Evolutionary conservation across 2,888 invertebrate genomes (phyloP).

Genomic region (Minunthozetes semirufus): DNA sequence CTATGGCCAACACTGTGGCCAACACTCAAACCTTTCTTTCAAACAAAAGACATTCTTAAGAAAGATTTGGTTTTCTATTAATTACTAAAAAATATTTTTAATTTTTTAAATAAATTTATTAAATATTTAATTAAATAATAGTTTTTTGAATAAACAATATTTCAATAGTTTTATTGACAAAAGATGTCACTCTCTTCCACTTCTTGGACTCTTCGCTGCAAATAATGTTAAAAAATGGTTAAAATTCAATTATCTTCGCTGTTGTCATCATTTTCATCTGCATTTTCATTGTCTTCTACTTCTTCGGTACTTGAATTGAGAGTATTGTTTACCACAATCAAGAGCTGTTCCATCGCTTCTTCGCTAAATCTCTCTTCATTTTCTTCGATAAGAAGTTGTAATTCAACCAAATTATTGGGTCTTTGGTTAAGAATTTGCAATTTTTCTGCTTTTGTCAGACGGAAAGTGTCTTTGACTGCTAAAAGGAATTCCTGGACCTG

Average conservation of each 20-base stretch:
- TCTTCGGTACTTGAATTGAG: not conserved
- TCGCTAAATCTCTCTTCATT: constrained; percentile 36
- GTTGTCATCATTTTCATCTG: not conserved
- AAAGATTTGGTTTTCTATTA: not conserved
- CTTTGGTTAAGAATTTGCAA: constrained; percentile 35
- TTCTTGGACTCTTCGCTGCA: too few relatives aligned
- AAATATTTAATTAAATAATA: too few relatives aligned
- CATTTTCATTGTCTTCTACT: not conserved
- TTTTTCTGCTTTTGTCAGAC: constrained; percentile 36
- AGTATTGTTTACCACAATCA: constrained; percentile 19
- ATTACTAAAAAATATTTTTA: not conserved
- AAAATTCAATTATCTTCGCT: not conserved
- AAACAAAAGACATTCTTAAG: too few relatives aligned
- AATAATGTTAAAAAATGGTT: too few relatives aligned
- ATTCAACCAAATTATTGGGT: constrained; percentile 28
- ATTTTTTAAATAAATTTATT: too few relatives aligned
- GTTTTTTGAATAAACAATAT: too few relatives aligned
- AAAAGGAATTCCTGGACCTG: constrained; percentile 2
- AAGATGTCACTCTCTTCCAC: too few relatives aligned
- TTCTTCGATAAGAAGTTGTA: constrained; percentile 35
- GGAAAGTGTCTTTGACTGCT: constrained; percentile 29
- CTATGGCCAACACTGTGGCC: not conserved
- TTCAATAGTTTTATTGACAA: too few relatives aligned
- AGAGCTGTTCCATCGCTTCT: constrained; percentile 29
- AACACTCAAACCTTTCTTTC: not conserved